A percentile compares a stretch with the other conserved stretches of the same genome.
These are phyloP conservation scores for Pherbina coryleti DNA, from an alignment of 2,888 invertebrate genomes.

Conservation along the genomic window DNA sequence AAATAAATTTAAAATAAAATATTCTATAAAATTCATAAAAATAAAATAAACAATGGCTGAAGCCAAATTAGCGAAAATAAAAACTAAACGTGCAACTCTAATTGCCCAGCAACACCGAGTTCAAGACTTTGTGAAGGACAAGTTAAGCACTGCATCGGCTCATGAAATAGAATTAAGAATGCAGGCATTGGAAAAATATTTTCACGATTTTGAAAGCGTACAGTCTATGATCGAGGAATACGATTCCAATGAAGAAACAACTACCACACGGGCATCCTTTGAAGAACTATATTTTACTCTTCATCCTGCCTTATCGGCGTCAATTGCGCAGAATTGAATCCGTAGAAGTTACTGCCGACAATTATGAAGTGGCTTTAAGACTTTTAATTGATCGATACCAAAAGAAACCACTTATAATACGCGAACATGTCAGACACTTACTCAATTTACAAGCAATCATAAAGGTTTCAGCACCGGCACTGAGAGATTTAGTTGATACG, in stretches of 20 bases:
- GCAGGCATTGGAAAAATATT: slow-evolving; percentile 29
- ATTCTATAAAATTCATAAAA: no score
- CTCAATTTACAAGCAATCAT: slow-evolving; percentile 17
- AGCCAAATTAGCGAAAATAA: slow-evolving; percentile 23
- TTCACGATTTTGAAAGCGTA: slow-evolving; percentile 4
- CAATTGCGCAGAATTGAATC: slow-evolving; percentile 23
- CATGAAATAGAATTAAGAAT: slow-evolving; percentile 18
- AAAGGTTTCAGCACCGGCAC: slow-evolving; percentile 8
- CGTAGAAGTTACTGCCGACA: slow-evolving; percentile 21
- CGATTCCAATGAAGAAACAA: not conserved
- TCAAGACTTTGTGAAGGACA: slow-evolving; percentile 19
- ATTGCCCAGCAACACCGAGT: slow-evolving; percentile 27
- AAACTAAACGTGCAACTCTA: slow-evolving; percentile 31
- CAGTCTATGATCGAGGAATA: slow-evolving; percentile 15
- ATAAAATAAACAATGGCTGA: slow-evolving; percentile 26
- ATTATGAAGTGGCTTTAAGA: slow-evolving; percentile 20
- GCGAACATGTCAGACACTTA: slow-evolving; percentile 11
- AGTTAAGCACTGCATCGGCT: slow-evolving; percentile 5
- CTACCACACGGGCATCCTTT: not conserved
- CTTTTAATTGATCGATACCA: not conserved
- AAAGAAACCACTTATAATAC: not conserved
- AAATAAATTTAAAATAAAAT: no score
- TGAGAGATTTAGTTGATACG: slow-evolving; percentile 22
- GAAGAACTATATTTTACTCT: not conserved
- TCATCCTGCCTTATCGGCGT: not conserved